phyloP scores from a whole-genome alignment of 2,888 invertebrate species.

The Ormyrus labotus region DNA sequence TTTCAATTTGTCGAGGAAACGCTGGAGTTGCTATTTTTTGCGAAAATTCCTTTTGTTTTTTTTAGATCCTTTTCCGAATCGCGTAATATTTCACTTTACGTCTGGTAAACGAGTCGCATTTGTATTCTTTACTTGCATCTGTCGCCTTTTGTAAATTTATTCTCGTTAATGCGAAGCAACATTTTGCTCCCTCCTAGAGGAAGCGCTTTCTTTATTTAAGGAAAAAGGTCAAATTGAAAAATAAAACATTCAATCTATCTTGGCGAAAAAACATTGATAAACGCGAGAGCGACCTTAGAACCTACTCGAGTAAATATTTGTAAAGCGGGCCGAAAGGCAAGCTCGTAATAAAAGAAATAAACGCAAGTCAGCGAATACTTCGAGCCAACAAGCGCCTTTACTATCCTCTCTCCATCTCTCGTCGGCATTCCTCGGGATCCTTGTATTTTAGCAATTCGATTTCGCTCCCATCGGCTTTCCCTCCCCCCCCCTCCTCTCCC shows the following conservation, averaged over 20 bases:
- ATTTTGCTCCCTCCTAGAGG: background rate
- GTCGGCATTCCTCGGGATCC: slow-evolving; percentile 28
- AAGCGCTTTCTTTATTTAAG: background rate
- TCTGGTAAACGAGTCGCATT: no score
- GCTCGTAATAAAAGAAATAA: slow-evolving; percentile 21
- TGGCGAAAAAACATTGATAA: slow-evolving; percentile 1
- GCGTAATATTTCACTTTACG: no score
- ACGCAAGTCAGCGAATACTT: background rate
- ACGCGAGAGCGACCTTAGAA: background rate
- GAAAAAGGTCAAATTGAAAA: no score
- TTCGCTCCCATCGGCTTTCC: slow-evolving; percentile 37
- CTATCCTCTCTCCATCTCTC: slow-evolving; percentile 3
- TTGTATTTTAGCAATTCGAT: slow-evolving; percentile 51
- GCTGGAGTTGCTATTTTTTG: background rate
- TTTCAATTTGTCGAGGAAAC: no score
- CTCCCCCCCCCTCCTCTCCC: background rate
- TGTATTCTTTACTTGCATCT: no score
- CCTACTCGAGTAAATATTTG: slow-evolving; percentile 28
- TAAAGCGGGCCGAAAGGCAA: slow-evolving; percentile 12
- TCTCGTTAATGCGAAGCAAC: no score
- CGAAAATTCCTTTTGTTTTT: background rate
- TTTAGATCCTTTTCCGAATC: no score
- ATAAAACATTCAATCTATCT: background rate
- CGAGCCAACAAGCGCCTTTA: background rate
- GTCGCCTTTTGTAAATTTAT: no score